phyloP scores from a whole-genome alignment of 2,113 vertebrate genomes.

The Hippocampus guttulatus region DNA sequence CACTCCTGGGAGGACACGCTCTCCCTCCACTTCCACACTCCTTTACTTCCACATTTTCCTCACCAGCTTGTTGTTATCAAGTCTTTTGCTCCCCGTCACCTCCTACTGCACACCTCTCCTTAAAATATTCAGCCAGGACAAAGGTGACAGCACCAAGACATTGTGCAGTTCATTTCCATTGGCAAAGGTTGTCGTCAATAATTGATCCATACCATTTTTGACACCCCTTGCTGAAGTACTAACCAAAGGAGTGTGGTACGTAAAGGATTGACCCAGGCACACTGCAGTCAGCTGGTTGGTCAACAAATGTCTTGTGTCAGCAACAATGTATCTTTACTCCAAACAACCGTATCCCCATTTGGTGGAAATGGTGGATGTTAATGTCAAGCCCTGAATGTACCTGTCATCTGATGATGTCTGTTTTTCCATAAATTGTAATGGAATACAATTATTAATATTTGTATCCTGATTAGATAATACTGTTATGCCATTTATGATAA shows the following conservation, averaged over 20 bases:
- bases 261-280: no score
- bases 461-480: no score
- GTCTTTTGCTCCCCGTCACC: slow-evolving; percentile 18
- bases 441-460: no score
- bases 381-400: no score
- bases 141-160: slow-evolving; percentile 6
- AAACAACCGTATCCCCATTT: no score
- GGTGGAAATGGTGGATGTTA: no score
- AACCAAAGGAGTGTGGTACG: neutral
- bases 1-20: slow-evolving; percentile 68
- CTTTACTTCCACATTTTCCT: slow-evolving; percentile 54
- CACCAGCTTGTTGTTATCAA: slow-evolving; percentile 6
- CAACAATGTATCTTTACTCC: no score
- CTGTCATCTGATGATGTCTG: no score
- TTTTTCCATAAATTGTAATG: no score
- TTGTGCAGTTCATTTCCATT: neutral
- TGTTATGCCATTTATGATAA: no score
- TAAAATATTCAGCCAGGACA: neutral
- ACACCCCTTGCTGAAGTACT: neutral
- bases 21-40: slow-evolving; percentile 50
- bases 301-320: no score
- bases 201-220: neutral
- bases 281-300: neutral
- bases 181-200: neutral
- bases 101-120: neutral